phyloP scores from a whole-genome alignment of 2,113 vertebrate species.

The Orientallactaga bullata region DNA sequence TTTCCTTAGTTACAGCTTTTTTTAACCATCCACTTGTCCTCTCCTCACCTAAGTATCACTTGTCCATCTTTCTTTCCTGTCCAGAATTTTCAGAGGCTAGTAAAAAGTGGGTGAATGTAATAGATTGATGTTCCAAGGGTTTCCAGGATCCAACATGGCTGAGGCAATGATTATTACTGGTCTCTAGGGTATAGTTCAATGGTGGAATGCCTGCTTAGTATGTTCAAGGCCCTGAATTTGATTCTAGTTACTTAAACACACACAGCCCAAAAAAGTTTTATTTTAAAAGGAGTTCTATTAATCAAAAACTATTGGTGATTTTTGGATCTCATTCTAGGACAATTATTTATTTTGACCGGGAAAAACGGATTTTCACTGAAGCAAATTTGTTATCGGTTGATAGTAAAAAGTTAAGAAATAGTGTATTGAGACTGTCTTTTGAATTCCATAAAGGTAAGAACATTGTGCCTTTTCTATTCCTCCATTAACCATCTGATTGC shows the following conservation, averaged over 20 bases:
- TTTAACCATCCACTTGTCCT: neutral
- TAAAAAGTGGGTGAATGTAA: neutral
- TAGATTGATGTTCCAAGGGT: neutral
- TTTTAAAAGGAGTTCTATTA: neutral
- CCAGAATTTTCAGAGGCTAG: neutral
- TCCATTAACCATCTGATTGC: neutral
- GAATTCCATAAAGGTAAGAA: conserved; percentile 95
- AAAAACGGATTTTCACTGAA: conserved; percentile 90
- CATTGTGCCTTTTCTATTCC: neutral
- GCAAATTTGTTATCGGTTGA: conserved; percentile 83
- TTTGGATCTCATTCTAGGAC: conserved; percentile 87
- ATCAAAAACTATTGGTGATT: neutral
- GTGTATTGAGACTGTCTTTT: conserved; percentile 92
- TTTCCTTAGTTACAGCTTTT: neutral
- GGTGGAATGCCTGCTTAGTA: neutral
- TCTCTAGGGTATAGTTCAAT: neutral
- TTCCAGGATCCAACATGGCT: neutral
- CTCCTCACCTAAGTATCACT: neutral
- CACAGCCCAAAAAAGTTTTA: neutral
- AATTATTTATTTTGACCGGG: conserved; percentile 92
- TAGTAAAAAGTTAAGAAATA: conserved; percentile 87
- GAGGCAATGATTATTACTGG: neutral
- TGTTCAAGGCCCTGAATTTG: neutral
- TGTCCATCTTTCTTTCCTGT: neutral
- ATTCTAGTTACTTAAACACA: too few relatives aligned